Conservation (phyloP, 2,888 invertebrate species). For the Drosophila limbata region DNA sequence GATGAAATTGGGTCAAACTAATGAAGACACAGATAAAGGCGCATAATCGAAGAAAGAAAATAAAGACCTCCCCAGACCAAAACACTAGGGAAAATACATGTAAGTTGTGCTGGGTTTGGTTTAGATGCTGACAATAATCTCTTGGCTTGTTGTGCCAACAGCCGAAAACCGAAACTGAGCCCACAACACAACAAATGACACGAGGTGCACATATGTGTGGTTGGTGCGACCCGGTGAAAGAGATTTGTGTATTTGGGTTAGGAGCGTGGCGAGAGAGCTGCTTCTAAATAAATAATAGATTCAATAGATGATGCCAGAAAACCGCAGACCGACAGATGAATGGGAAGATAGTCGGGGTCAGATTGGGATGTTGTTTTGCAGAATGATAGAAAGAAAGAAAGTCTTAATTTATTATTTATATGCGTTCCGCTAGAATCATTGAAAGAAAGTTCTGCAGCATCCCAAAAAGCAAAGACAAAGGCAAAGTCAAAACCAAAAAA, state of each 20-base stretch:
- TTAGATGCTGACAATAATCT: constrained; percentile 60
- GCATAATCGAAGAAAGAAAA: constrained; percentile 54
- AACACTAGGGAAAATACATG: constrained; percentile 19
- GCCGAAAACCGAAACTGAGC: constrained; percentile 25
- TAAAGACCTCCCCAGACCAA: constrained; percentile 12
- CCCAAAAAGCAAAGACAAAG: constrained; percentile 38
- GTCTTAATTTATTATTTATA: constrained; percentile 78
- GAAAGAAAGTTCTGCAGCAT: constrained; percentile 77
- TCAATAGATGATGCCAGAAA: constrained; percentile 67
- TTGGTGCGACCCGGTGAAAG: constrained; percentile 56
- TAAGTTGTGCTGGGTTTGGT: constrained; percentile 14
- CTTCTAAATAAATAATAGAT: constrained; percentile 42
- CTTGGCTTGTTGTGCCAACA: constrained; percentile 57
- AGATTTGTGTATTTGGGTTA: constrained; percentile 71
- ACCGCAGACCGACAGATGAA: constrained; percentile 41
- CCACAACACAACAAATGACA: constrained; percentile 58
- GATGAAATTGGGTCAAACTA: constrained; percentile 72
- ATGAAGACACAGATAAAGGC: constrained; percentile 71
- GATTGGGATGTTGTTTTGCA: constrained; percentile 25
- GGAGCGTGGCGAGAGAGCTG: constrained; percentile 41
- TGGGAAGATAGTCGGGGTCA: constrained; percentile 16
- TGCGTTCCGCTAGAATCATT: constrained; percentile 73
- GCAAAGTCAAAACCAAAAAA: constrained; percentile 28
- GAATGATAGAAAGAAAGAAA: constrained; percentile 67
- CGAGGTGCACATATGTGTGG: constrained; percentile 63